These are phyloP conservation scores for Vulpes ferrilata DNA, from an alignment of 2,113 vertebrate species.

Conservation along the genomic window DNA sequence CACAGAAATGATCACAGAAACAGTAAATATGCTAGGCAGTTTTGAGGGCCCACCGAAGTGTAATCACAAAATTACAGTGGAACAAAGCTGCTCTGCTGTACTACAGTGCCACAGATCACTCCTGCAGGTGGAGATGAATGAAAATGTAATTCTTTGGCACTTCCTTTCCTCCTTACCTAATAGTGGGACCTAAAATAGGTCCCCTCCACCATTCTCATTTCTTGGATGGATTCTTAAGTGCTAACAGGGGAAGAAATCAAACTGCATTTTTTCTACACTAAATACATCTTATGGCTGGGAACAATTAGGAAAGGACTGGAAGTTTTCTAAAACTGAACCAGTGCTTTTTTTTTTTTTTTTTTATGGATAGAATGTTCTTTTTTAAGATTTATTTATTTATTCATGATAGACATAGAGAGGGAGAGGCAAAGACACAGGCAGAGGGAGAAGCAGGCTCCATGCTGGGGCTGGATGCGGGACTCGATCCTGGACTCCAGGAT, in stretches of 20 bases:
- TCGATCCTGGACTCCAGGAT: no score
- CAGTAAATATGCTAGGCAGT: not conserved
- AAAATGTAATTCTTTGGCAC: not conserved
- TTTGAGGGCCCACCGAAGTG: not conserved
- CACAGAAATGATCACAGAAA: not conserved
- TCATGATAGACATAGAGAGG: no score
- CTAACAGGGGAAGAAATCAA: not conserved
- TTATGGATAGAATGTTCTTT: no score
- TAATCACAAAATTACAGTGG: not conserved
- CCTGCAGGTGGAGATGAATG: not conserved
- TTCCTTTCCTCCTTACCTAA: not conserved
- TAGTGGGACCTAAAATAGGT: not conserved
- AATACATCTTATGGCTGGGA: not conserved
- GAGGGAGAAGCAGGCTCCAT: no score
- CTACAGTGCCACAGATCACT: not conserved
- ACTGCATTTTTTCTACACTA: not conserved
- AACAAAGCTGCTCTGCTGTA: not conserved
- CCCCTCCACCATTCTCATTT: not conserved
- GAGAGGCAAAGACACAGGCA: no score
- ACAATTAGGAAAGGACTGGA: not conserved
- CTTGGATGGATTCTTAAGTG: not conserved
- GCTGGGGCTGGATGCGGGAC: no score
- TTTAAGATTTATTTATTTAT: no score
- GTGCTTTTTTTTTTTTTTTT: not conserved
- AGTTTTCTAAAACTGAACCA: not conserved